phyloP scores from a whole-genome alignment of 2,797 vertebrate genomes.

The Micromesistius poutassou region DNA sequence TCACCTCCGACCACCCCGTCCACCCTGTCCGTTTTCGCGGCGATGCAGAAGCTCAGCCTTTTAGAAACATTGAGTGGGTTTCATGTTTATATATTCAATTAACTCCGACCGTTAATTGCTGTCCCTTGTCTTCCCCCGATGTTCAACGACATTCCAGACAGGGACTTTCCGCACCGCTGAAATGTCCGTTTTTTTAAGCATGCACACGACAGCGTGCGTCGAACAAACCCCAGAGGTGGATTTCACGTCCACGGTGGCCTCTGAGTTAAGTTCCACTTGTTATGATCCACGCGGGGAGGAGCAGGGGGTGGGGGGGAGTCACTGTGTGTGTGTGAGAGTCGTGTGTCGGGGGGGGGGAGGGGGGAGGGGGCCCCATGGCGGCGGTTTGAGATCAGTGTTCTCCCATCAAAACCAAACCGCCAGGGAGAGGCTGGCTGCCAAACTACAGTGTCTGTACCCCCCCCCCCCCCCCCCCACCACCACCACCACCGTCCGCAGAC shows the following conservation, averaged over 20 bases:
- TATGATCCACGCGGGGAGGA: slow-evolving; percentile 61
- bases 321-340: slow-evolving; percentile 34
- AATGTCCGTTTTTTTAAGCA: too few relatives aligned
- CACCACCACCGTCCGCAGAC: slow-evolving; percentile 8
- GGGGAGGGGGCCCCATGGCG: too few relatives aligned
- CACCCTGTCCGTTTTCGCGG: too few relatives aligned
- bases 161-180: too few relatives aligned
- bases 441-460: slow-evolving; percentile 25
- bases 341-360: slow-evolving; percentile 38
- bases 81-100: slow-evolving; percentile 29
- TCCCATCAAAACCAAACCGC: slow-evolving; percentile 33
- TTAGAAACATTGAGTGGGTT: slow-evolving; percentile 7
- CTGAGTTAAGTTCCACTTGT: slow-evolving; percentile 52
- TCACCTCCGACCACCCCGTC: too few relatives aligned
- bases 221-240: slow-evolving; percentile 49
- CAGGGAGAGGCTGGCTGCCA: slow-evolving; percentile 40
- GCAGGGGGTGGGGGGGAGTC: slow-evolving; percentile 7
- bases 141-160: slow-evolving; percentile 22
- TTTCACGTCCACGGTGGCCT: slow-evolving; percentile 59
- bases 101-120: slow-evolving; percentile 25
- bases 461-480: neutral
- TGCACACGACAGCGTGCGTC: slow-evolving; percentile 43
- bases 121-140: slow-evolving; percentile 37
- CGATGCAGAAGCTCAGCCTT: neutral
- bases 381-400: slow-evolving; percentile 29